These are phyloP conservation scores for Daktulosphaira vitifoliae DNA, from an alignment of 1,140 invertebrate species.

Conservation along the genomic window DNA sequence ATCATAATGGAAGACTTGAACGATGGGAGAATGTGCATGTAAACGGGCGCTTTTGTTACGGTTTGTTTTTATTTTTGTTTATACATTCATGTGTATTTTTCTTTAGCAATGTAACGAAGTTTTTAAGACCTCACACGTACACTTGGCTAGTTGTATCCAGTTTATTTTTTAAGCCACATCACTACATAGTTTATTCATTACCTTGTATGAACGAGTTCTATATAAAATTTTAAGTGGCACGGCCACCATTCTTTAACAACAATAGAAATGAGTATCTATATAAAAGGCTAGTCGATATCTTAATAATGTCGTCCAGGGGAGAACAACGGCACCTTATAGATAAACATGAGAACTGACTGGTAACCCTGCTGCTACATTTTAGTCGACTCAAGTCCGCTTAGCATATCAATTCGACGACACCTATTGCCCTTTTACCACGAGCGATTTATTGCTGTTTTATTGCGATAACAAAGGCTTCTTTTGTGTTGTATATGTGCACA, in stretches of 20 bases:
- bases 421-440: constrained; percentile 18
- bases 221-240: constrained; percentile 19
- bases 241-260: neutral
- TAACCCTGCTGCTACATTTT: neutral
- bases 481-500: neutral
- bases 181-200: constrained; percentile 10
- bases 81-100: neutral
- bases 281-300: neutral
- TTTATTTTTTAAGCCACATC: constrained; percentile 17
- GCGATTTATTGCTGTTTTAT: constrained; percentile 30
- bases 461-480: constrained; percentile 3
- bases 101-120: neutral
- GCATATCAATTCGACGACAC: constrained; percentile 14
- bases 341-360: neutral
- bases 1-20: constrained; percentile 22
- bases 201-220: neutral
- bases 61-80: constrained; percentile 19
- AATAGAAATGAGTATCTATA: neutral
- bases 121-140: constrained; percentile 15
- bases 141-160: neutral
- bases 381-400: constrained; percentile 1
- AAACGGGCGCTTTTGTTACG: constrained; percentile 5
- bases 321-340: neutral
- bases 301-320: neutral
- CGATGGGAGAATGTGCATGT: neutral